phyloP scores from a whole-genome alignment of 2,888 invertebrate species.

The Lamellibrachia satsuma region DNA sequence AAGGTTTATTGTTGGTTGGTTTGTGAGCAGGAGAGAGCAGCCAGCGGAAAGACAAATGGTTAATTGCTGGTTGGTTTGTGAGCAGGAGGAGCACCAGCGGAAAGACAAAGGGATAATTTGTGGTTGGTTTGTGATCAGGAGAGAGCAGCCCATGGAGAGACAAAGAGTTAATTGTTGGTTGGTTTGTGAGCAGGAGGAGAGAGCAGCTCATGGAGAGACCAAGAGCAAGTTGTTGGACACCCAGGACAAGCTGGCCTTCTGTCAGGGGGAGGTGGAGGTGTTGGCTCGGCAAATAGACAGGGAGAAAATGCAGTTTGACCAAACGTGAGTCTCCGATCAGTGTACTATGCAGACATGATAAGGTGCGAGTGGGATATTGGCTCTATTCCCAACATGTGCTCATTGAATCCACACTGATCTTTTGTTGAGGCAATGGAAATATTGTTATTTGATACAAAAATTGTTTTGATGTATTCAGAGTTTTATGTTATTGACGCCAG shows the following conservation, averaged over 20 bases:
- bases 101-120: constrained; percentile 46
- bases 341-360: not conserved
- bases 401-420: too few relatives aligned
- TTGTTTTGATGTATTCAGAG: too few relatives aligned
- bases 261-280: constrained; percentile 50
- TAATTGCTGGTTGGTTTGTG: not conserved
- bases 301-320: constrained; percentile 50
- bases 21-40: too few relatives aligned
- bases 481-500: too few relatives aligned
- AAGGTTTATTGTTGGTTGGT: too few relatives aligned
- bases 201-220: constrained; percentile 49
- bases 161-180: not conserved
- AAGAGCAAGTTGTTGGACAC: constrained; percentile 47
- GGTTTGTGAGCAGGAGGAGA: constrained; percentile 39
- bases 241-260: constrained; percentile 50
- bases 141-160: too few relatives aligned
- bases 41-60: too few relatives aligned
- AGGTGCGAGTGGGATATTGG: not conserved
- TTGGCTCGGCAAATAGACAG: constrained; percentile 50
- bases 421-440: too few relatives aligned
- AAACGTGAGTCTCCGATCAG: constrained; percentile 47
- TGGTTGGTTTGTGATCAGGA: constrained; percentile 27
- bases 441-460: too few relatives aligned
- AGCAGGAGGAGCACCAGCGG: constrained; percentile 46
- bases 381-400: not conserved